Evolutionary conservation across 2,888 invertebrate species (phyloP).

Genomic region (Glyphotaelius pellucidus): DNA sequence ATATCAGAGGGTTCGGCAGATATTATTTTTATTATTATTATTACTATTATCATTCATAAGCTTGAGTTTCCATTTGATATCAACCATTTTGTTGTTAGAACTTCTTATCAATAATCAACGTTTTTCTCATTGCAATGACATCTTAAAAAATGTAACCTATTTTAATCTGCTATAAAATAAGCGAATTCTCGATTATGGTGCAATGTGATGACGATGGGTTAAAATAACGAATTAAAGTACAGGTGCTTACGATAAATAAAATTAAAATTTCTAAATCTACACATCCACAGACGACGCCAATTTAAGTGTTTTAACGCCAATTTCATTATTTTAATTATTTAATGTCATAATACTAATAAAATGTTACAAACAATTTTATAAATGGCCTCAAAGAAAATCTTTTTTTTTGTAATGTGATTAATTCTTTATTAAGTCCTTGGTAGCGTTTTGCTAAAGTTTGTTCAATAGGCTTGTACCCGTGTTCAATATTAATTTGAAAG

Average conservation of each 20-base stretch:
- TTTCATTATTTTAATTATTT: neutral
- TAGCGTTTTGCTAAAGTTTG: neutral
- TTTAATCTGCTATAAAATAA: neutral
- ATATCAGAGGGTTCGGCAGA: no score
- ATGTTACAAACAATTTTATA: no score
- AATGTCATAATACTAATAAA: neutral
- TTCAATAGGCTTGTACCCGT: neutral
- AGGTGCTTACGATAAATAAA: no score
- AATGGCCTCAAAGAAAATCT: neutral
- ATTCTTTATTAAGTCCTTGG: neutral
- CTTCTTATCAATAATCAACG: neutral
- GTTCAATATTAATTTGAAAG: neutral
- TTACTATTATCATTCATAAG: no score
- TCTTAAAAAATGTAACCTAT: neutral
- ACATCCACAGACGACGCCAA: no score
- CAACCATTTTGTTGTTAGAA: neutral
- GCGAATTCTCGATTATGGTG: neutral
- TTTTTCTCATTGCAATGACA: neutral
- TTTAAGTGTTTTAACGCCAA: no score
- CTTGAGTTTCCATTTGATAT: no score
- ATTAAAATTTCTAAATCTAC: no score
- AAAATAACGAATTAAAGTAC: no score
- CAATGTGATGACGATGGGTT: neutral
- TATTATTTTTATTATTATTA: no score
- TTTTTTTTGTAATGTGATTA: neutral